Evolutionary conservation across 2,113 vertebrate species (phyloP), one percentile per base, ranked within the genome.

Genomic region (Cephalopterus ornatus): DNA sequence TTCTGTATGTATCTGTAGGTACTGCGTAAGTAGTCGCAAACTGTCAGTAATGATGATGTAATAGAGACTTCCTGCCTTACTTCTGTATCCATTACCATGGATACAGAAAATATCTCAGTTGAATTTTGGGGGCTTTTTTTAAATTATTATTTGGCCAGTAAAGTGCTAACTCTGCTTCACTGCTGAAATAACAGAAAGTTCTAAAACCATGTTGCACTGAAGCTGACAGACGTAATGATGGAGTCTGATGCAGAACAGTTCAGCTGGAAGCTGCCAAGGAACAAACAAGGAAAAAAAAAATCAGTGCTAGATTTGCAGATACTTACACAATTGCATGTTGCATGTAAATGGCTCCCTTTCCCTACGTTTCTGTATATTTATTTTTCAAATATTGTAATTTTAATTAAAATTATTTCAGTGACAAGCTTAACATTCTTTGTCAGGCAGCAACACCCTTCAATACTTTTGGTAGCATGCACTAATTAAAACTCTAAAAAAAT

Each of bases 241-340:
- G 86, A 95, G 63, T 83, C 86, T 95, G 92, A 84, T 63, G 87
- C 63, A 62, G 22, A 90, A 42, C 59, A 77, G 50, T 80, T 94
- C 71, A 95, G 62, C 88, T 88, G 65, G 84, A 96, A 82, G 82
- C 87, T 72, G 77, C 88, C 94, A 97, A 83, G 85, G 80, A 84
- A 91, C 26, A 92, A 92, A 96, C 65, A 97, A 96, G 76, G 20
- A 21, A 91, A 95, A 68, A 95, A 68, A 72, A 65, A 85, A 94
- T 94, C 94, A 93, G 77, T 92, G 89, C 86, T 93, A 55, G 93
- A 88, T 70, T 95, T 95, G 94, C 85, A 97, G 97, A 84, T 84
- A 72, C 17, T 56, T 47, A 58, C 28, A 85, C 33, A 83, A 49
- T 28, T 80, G 86, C 44, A 47, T 24, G n/a, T 11, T 68, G 15